Conservation (phyloP, 2,797 vertebrate species). For the Clarias platycephalus region DNA sequence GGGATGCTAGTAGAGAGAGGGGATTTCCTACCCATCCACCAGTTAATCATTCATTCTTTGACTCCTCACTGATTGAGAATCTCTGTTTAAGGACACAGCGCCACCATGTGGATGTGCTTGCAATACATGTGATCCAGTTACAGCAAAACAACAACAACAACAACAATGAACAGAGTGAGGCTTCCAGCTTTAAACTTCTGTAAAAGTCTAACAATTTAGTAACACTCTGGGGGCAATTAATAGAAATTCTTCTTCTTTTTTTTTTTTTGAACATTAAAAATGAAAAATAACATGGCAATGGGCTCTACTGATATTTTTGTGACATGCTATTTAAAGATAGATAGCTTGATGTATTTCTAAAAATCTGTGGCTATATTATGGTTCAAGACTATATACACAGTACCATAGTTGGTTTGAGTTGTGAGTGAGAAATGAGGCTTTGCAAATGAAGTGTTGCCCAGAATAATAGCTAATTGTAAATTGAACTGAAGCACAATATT, state of each 20-base stretch:
- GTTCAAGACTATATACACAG: background rate
- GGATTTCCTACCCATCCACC: constrained; percentile 42
- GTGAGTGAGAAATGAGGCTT: background rate
- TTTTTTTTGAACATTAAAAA: background rate
- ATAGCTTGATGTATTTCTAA: background rate
- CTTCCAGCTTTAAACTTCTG: background rate
- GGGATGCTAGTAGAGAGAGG: constrained; percentile 22
- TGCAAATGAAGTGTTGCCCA: background rate
- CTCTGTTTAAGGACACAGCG: constrained; percentile 29
- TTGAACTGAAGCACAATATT: background rate
- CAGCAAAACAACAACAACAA: background rate
- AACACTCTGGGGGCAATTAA: background rate
- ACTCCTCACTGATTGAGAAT: background rate
- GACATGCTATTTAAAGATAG: background rate
- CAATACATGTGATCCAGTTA: background rate
- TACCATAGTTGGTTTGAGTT: background rate
- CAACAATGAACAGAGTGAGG: background rate
- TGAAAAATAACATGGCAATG: background rate
- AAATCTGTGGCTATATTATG: background rate
- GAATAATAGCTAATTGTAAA: background rate
- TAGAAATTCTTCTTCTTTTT: background rate
- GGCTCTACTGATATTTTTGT: background rate
- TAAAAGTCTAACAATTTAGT: background rate
- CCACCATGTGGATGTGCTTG: constrained; percentile 42
- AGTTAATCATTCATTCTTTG: constrained; percentile 22